These are phyloP conservation scores for Catharus minimus DNA, from an alignment of 2,113 vertebrate species.

Conservation along the genomic window DNA sequence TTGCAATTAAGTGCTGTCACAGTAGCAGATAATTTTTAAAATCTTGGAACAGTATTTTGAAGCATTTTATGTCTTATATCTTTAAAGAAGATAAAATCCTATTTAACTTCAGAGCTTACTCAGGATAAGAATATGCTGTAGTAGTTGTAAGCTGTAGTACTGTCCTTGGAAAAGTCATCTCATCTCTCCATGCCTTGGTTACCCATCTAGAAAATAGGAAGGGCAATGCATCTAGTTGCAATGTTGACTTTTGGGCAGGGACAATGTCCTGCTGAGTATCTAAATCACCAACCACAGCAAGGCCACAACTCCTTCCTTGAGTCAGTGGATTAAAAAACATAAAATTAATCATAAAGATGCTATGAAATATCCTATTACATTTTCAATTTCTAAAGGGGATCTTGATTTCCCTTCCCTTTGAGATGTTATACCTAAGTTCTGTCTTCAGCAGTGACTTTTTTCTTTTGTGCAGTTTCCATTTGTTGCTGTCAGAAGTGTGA, in stretches of 20 bases:
- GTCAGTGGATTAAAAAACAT: neutral
- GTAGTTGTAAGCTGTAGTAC: neutral
- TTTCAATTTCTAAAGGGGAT: neutral
- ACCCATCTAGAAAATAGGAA: neutral
- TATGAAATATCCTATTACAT: neutral
- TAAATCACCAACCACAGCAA: neutral
- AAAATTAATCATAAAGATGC: neutral
- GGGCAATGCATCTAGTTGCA: neutral
- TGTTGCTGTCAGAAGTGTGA: neutral
- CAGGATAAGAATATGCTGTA: neutral
- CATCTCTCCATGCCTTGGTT: neutral
- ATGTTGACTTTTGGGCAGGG: neutral
- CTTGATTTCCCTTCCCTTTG: neutral
- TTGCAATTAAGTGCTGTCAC: constrained; percentile 7
- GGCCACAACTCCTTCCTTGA: neutral
- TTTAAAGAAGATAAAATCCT: neutral
- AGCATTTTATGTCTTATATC: neutral
- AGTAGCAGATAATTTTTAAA: neutral
- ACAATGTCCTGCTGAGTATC: neutral
- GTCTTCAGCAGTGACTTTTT: neutral
- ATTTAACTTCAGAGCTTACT: neutral
- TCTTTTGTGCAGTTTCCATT: neutral
- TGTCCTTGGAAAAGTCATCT: neutral
- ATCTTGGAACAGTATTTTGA: neutral
- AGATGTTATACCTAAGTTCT: neutral